phyloP scores from a whole-genome alignment of 1,140 invertebrate genomes.

The Eufriesea mexicana region DNA sequence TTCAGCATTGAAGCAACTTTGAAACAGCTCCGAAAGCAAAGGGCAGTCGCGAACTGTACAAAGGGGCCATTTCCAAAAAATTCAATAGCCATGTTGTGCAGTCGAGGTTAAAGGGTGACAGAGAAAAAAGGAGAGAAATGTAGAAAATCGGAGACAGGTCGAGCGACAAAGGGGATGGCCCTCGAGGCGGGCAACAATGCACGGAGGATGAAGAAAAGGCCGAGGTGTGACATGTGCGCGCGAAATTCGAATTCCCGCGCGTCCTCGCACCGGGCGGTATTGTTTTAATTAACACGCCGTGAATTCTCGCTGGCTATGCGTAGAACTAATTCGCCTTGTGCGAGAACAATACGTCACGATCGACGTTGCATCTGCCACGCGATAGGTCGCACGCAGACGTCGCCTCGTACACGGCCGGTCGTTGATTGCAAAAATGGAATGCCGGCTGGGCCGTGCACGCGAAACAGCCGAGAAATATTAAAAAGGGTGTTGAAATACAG shows the following conservation, averaged over 20 bases:
- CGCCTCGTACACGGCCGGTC: slow-evolving; percentile 7
- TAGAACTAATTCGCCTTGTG: slow-evolving; percentile 45
- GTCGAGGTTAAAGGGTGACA: no score
- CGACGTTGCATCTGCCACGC: slow-evolving; percentile 46
- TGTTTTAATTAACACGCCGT: slow-evolving; percentile 53
- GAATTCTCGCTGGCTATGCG: slow-evolving; percentile 20
- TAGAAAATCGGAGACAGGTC: background rate
- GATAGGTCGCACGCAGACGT: slow-evolving; percentile 30
- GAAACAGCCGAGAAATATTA: slow-evolving; percentile 50
- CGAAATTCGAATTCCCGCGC: slow-evolving; percentile 46
- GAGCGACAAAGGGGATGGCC: background rate
- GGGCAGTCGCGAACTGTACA: no score
- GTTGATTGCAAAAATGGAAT: slow-evolving; percentile 53
- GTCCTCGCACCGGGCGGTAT: slow-evolving; percentile 20
- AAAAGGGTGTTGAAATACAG: slow-evolving; percentile 44
- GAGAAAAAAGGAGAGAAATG: background rate
- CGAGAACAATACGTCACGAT: slow-evolving; percentile 53
- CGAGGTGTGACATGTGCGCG: slow-evolving; percentile 42
- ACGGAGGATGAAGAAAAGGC: background rate
- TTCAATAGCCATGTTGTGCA: no score
- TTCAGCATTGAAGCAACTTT: no score
- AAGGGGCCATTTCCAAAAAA: no score
- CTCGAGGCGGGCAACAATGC: background rate
- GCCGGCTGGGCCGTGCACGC: slow-evolving; percentile 5
- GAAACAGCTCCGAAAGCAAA: no score